Conservation (phyloP, 2,888 invertebrate genomes). For the Sericinus montela region DNA sequence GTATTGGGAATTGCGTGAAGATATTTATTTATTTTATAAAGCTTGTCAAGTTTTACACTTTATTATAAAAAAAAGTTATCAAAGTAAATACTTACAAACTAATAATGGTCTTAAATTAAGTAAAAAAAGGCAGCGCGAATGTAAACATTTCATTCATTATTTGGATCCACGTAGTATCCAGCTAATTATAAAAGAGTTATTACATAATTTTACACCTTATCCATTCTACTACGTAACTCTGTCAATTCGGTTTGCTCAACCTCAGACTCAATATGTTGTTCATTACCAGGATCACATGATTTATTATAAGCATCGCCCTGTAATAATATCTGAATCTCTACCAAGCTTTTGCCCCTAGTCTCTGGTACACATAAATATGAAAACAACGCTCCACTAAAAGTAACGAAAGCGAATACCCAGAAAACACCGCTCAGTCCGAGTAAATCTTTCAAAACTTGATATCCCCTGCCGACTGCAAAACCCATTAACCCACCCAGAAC, state of each 20-base stretch:
- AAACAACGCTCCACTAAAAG: conserved; percentile 67
- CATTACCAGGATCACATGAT: conserved; percentile 18
- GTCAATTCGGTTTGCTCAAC: conserved; percentile 21
- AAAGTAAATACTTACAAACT: no score
- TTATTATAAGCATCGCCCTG: conserved; percentile 50
- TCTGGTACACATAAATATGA: conserved; percentile 73
- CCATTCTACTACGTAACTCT: conserved; percentile 3
- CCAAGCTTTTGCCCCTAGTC: conserved; percentile 76
- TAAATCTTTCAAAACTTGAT: conserved; percentile 65
- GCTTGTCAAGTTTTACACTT: no score
- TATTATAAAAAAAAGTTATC: no score
- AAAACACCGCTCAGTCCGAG: conserved; percentile 70
- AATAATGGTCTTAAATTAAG: no score
- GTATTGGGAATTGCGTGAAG: no score
- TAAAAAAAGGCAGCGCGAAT: no score
- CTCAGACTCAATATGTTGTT: background rate
- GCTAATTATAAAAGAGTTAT: no score
- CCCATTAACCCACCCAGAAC: conserved; percentile 66
- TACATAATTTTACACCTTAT: background rate
- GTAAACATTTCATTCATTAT: no score
- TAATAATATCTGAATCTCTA: conserved; percentile 74
- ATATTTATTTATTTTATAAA: no score
- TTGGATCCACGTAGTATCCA: no score
- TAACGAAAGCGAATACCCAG: conserved; percentile 59
- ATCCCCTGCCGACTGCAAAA: conserved; percentile 68